Base-by-base conservation (phyloP, 2,797 vertebrate species). In the Sebastes matsubarae region DNA sequence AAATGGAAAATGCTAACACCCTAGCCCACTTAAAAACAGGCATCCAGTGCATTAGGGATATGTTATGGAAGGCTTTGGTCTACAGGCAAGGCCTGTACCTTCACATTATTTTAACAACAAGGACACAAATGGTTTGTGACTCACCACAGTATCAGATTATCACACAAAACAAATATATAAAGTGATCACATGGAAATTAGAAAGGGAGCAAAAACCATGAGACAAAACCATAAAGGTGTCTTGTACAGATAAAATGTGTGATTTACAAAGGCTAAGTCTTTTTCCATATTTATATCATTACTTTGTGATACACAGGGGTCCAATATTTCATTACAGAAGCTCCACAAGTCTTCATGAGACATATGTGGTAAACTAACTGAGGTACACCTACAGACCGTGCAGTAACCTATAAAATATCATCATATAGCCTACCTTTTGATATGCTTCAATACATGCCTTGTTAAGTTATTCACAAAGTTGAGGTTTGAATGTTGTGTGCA, bases 401-500 rank as follows among this genome's bases (percentile, higher is more conserved):
- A 68, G 5, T 55, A 46, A 55, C 5, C 25, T 22, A 6, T 38
- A 12, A 59, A 60, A 60, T 69, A 63, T 72, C 3, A 63, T 72
- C 3, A 57, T 58, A 24, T 46, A 22, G 2, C 16, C 8, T 16
- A 22, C 20, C 3, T n/a, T 77, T 25, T 81, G 25, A 70, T 72
- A 22, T 69, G 3, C 18, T 70, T 38, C 63, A 52, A 57, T 65
- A 80, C 12, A 83, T 66, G 76, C 76, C 73, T 79, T 72, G 29
- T 75, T 84, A 75, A 77, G 7, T 81, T 84, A 70, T 83, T 68
- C 2, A 68, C 32, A 52, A 54, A 68, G 11, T 60, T 61, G 8
- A 65, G 32, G 75, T 67, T 46, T 59, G 4, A 61, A 55, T 67
- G 13, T 30, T 82, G 52, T 83, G 69, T 81, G 10, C 12, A 67